Base-by-base conservation (phyloP, 1,140 invertebrate genomes). In the Pararge aegeria region DNA sequence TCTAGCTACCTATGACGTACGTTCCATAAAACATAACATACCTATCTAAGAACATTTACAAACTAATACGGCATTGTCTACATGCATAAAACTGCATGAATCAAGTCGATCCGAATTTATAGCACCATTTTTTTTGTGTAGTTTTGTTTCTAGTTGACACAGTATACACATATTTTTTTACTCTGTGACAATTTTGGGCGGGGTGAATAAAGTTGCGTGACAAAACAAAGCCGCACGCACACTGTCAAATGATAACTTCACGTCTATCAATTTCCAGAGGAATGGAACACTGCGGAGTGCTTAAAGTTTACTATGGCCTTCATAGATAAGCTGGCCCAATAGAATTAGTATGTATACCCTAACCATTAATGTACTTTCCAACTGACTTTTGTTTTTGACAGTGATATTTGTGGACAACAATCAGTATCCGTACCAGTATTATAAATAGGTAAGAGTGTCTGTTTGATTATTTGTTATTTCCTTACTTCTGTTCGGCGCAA, bases 231-330 rank as follows among this genome's bases (percentile, higher is more conserved):
- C 73, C 57, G 69, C 85, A 88, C 85, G 85, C 83, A 87, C 79
- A 64, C 83, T 88, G 85, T 88, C 85, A 88, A 88, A 88, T 88
- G 85, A 88, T 88, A 88, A 88, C 83, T 78, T 69, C 59, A 75
- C 64, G 82, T 85, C 83, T 83, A 88, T 88, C 85, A 88, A 87
- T 85, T 88, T 82, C 61, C 76, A 82, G 70, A 79, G 69, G 73
- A 84, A 86, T 84, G 78, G 77, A 80, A 72, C 74, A 79, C 75
- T 61, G 66, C 61, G 73, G 75, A 75, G 70, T 71, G 79, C 76
- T 84, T 84, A 79, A 78, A 81, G 59, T 86, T 82, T 79, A 83
- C 81, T 80, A 78, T 70, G 76, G 67, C 76, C 74, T 77, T 73
- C 70, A 64, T 75, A 80, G 82, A 84, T 85, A 85, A 85, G 82